Evolutionary conservation across 2,797 vertebrate genomes (phyloP).

Genomic region (Acomys russatus): DNA sequence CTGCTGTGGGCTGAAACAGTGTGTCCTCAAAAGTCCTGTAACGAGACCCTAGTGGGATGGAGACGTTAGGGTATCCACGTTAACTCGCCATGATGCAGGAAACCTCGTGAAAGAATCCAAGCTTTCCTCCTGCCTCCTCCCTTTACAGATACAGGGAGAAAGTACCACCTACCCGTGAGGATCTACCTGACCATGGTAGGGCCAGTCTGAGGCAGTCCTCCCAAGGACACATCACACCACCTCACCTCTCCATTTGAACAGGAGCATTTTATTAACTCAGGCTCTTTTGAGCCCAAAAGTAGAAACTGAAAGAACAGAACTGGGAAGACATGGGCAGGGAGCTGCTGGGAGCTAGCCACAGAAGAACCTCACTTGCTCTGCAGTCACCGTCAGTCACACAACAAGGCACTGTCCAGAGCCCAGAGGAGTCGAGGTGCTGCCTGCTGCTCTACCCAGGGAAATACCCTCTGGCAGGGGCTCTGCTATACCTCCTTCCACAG

Average conservation of each 20-base stretch:
- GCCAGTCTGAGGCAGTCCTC: background rate
- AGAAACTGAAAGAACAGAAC: background rate
- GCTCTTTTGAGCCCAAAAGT: no score
- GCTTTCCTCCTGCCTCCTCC: rapidly evolving
- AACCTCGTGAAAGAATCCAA: rapidly evolving
- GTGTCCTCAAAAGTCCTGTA: no score
- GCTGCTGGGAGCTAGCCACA: rapidly evolving
- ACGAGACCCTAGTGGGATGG: background rate
- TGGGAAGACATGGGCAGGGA: rapidly evolving
- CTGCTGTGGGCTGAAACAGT: background rate
- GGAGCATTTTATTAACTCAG: background rate
- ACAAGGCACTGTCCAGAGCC: background rate
- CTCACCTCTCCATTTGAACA: background rate
- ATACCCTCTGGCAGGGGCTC: no score
- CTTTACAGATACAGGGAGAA: rapidly evolving
- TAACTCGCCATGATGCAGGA: rapidly evolving
- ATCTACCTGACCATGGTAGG: rapidly evolving
- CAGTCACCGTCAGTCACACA: background rate
- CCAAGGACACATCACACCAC: background rate
- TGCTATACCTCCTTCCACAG: rapidly evolving
- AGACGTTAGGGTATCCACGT: background rate
- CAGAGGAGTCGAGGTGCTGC: rapidly evolving
- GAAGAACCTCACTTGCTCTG: rapidly evolving
- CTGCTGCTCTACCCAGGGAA: background rate
- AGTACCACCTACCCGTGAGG: rapidly evolving